Conservation (phyloP, 2,113 vertebrate species). For the Antechinus stuartii region DNA sequence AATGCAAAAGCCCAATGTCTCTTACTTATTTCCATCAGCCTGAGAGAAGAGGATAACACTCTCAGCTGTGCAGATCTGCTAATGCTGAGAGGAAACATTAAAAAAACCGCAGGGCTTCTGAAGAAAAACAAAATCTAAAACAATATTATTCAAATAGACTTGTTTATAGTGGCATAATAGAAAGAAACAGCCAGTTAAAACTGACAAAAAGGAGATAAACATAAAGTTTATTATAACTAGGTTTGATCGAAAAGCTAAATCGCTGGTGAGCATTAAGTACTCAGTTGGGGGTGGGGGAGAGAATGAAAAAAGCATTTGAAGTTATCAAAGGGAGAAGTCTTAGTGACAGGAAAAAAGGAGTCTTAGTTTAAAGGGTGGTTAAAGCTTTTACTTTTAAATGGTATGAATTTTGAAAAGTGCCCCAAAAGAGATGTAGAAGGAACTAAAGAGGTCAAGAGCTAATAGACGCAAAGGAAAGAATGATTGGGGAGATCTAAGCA, state of each 20-base stretch:
- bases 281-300: slow-evolving; percentile 53
- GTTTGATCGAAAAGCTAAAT: slow-evolving; percentile 72
- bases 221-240: slow-evolving; percentile 58
- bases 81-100: slow-evolving; percentile 74
- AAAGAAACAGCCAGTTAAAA: slow-evolving; percentile 61
- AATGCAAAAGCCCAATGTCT: slow-evolving; percentile 80
- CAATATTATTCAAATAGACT: slow-evolving; percentile 52
- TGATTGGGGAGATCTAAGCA: slow-evolving; percentile 67
- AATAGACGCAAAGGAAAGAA: slow-evolving; percentile 45
- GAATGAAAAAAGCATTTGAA: slow-evolving; percentile 73
- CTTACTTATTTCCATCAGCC: slow-evolving; percentile 82
- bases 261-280: slow-evolving; percentile 73
- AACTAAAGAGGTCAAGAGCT: slow-evolving; percentile 68
- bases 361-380: slow-evolving; percentile 55
- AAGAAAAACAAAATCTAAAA: slow-evolving; percentile 61
- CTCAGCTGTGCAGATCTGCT: slow-evolving; percentile 67
- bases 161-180: slow-evolving; percentile 70
- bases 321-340: slow-evolving; percentile 77
- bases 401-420: slow-evolving; percentile 81
- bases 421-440: slow-evolving; percentile 65
- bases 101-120: slow-evolving; percentile 77
- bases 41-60: slow-evolving; percentile 73
- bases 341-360: slow-evolving; percentile 76
- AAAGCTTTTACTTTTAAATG: slow-evolving; percentile 74
- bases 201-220: slow-evolving; percentile 71